Conservation (phyloP, 2,113 vertebrate genomes). For the Tenrec ecaudatus region DNA sequence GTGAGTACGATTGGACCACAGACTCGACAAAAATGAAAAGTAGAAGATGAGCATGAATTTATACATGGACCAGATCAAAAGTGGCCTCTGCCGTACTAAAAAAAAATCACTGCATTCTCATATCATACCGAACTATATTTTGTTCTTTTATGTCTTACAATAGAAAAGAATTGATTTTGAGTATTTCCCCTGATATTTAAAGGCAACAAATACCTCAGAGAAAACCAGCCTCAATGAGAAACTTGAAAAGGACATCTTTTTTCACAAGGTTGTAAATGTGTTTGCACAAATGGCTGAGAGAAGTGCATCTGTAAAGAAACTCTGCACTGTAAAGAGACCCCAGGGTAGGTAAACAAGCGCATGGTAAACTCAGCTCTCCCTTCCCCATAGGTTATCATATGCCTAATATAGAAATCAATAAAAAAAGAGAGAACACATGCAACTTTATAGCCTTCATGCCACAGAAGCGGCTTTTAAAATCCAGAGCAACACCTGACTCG, state of each 20-base stretch:
- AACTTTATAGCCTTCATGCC: background rate
- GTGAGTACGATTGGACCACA: background rate
- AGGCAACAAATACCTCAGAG: conserved; percentile 65
- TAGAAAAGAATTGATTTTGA: conserved; percentile 62
- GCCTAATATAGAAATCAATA: conserved; percentile 46
- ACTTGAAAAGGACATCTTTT: background rate
- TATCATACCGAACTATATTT: conserved; percentile 34
- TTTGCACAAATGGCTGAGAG: conserved; percentile 61
- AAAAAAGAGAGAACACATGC: background rate
- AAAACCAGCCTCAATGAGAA: conserved; percentile 61
- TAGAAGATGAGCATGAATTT: background rate
- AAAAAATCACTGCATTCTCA: conserved; percentile 45
- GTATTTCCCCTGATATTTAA: conserved; percentile 64
- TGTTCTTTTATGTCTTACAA: conserved; percentile 39
- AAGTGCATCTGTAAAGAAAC: conserved; percentile 54
- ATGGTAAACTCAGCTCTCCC: background rate
- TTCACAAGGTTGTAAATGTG: conserved; percentile 38
- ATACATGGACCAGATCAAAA: conserved; percentile 10
- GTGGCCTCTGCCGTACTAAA: background rate
- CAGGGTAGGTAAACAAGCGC: conserved; percentile 61
- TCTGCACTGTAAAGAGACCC: conserved; percentile 41
- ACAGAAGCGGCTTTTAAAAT: conserved; percentile 3
- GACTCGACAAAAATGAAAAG: background rate
- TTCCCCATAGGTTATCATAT: conserved; percentile 55
- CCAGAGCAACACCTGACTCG: background rate